phyloP scores from a whole-genome alignment of 2,113 vertebrate species.

The Anolis carolinensis region DNA sequence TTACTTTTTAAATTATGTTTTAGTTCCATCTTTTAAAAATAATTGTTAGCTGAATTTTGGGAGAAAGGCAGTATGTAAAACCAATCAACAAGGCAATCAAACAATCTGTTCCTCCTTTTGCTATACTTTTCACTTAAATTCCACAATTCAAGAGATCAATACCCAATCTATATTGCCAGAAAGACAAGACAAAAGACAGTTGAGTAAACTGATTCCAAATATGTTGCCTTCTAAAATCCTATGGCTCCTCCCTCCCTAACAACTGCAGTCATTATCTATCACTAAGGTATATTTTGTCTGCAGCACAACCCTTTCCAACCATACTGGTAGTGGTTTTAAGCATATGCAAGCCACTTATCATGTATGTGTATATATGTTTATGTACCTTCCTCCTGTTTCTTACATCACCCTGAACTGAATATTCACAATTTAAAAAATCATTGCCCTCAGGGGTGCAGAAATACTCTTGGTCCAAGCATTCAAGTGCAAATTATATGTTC shows the following conservation, averaged over 20 bases:
- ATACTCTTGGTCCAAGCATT: constrained; percentile 1
- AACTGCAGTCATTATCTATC: not conserved
- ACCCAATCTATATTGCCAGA: not conserved
- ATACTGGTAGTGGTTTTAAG: not conserved
- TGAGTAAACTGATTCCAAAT: not conserved
- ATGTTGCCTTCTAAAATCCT: not conserved
- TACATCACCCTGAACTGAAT: not conserved
- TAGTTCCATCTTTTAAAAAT: too few species aligned
- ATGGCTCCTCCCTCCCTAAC: not conserved
- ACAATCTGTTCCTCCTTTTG: too few species aligned
- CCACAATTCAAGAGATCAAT: not conserved
- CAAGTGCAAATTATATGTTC: constrained; percentile 14
- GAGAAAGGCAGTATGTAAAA: too few species aligned
- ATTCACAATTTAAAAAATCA: not conserved
- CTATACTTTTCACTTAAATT: not conserved
- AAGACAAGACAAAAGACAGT: not conserved
- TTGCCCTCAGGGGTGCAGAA: not conserved
- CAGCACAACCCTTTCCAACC: not conserved
- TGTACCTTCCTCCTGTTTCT: not conserved
- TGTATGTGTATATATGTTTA: not conserved
- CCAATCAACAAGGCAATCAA: too few species aligned
- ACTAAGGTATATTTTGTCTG: not conserved
- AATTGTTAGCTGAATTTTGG: too few species aligned
- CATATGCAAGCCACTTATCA: not conserved
- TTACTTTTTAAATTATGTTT: too few species aligned